Evolutionary conservation across 1,140 invertebrate species (phyloP), one percentile per base, ranked within the genome.

Genomic region (Lordiphosa stackelbergi): DNA sequence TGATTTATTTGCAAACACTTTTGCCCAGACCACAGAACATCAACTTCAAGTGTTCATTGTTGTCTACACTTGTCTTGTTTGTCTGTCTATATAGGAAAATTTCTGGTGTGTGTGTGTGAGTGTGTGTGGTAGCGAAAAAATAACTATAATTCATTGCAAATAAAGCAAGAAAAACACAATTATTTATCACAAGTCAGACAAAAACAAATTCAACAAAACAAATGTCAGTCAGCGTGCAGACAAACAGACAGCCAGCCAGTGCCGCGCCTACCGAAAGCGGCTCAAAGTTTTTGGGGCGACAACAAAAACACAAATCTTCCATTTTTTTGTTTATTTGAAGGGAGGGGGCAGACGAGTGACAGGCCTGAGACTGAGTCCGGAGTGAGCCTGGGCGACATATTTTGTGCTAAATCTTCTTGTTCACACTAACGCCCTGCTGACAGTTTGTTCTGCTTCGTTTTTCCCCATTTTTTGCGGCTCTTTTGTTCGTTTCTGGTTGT

Each of bases 111-210:
- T 34, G 22, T 31, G 9, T 53, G n/a, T n/a, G n/a, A n/a, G 11
- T 35, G 13, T 31, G 19, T 31, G 16, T 31, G 28, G 22, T 58
- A 58, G 9, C 41, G 8, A 22, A 51, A 19, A 81, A 71, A 81
- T 47, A 81, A 75, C 66, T 83, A 75, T 81, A 83, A 81, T 83
- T 81, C 77, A 83, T 81, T 74, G 74, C 70, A 79, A 81, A 81
- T 75, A 81, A 69, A 81, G 58, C 62, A 81, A 72, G 60, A 59
- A 69, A 72, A 63, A 72, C 59, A 83, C 71, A 81, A 81, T 81
- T 83, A 83, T 81, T 81, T 81, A 81, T 83, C 77, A 75, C 64
- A 56, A 36, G 62, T 59, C 58, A 75, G 68, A 53, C 74, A 54
- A 63, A 56, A 53, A 58, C 41, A 48, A 53, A 69, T 54, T 45